Evolutionary conservation across 2,797 vertebrate genomes (phyloP), one percentile per base, ranked within the genome.

Genomic region (Scolopax rusticola): DNA sequence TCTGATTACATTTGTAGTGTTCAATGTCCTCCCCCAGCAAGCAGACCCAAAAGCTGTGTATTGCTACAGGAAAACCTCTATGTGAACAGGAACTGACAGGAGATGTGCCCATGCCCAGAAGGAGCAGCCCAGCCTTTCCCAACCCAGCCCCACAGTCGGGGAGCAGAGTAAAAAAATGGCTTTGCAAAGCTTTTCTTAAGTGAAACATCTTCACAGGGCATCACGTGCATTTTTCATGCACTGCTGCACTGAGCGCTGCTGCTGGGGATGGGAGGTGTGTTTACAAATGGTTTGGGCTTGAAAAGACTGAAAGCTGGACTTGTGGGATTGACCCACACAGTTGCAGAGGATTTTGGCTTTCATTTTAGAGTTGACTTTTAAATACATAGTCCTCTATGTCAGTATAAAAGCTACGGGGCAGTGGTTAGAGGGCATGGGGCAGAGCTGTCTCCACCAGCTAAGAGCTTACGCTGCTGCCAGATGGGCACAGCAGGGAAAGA

Each of bases 161-260:
- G 33, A 78, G 65, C 7, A 2, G n/a, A 24, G 48, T 33, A 24
- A 47, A 30, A 9, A 14, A 20, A 16, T 48, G 41, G 57, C 57
- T 71, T 79, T 41, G 50, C 41, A 17, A 64, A 71, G 33, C 41
- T 56, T 56, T 79, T 25, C 75, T 30, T 9, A 64, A 56, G 50
- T 1, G 1, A 50, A 64, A 36, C 19, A 25, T 79, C 65, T 48
- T 36, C 41, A 41, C 50, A 6, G 48, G 50, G 28, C 20, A 13
- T 54, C 2, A 1, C 8, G 48, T 36, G n/a, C 23, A 2, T 28
- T 47, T 33, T 56, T 59, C n/a, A 2, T 3, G 9, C 57, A 6
- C 57, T 6, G 41, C 75, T 30, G 28, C 75, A 9, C 16, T 3
- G 20, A 48, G 50, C 32, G 16, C 5, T 1, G 1, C 51, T 28